These are phyloP conservation scores for Coremacera marginata DNA, from an alignment of 2,888 invertebrate genomes.

Conservation along the genomic window DNA sequence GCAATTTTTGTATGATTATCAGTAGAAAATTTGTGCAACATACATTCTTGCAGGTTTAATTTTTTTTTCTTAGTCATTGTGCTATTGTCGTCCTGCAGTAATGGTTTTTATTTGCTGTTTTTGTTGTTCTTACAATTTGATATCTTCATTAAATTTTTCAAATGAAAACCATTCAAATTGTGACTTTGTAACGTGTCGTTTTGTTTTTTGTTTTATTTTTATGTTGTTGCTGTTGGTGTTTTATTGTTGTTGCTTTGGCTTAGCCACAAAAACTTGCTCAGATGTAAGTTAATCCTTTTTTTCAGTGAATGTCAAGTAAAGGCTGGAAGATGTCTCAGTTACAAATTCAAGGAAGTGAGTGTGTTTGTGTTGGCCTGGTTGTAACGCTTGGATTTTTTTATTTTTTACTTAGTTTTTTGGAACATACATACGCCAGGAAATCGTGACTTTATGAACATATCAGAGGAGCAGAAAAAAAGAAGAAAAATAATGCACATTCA, in stretches of 20 bases:
- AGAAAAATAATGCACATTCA: not conserved
- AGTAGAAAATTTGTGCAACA: too few species aligned
- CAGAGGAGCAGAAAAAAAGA: not conserved
- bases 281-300: conserved; percentile 28
- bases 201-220: not conserved
- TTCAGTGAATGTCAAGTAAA: not conserved
- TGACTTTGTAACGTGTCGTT: not conserved
- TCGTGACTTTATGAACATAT: conserved; percentile 28
- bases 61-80: too few species aligned
- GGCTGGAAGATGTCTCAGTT: conserved; percentile 4
- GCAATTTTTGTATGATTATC: too few species aligned
- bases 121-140: conserved; percentile 16
- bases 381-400: conserved; percentile 3
- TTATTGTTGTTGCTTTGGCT: not conserved
- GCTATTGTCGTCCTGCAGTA: too few species aligned
- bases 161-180: not conserved
- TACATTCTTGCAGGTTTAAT: too few species aligned
- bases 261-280: not conserved
- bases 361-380: conserved; percentile 20
- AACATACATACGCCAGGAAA: conserved; percentile 8
- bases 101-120: not conserved
- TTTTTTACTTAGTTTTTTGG: not conserved
- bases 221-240: too few species aligned
- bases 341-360: not conserved
- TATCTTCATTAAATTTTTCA: conserved; percentile 28